Conservation (phyloP, 2,888 invertebrate species). For the Lithophane leautieri region DNA sequence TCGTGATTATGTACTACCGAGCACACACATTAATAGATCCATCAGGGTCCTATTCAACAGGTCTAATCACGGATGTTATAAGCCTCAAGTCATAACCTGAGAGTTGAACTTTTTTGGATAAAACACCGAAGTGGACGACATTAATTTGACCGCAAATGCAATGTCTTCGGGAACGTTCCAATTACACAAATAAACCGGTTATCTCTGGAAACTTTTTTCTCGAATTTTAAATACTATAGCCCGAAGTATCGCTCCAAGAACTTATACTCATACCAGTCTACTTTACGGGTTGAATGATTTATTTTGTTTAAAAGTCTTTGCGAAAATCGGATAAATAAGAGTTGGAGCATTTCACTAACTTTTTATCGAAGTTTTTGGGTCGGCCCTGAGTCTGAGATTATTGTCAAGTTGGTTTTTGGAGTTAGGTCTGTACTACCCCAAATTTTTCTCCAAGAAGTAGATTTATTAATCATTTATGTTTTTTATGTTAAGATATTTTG, state of each 20-base stretch:
- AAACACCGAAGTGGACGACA: slow-evolving; percentile 64
- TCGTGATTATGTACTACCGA: neutral
- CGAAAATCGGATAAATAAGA: slow-evolving; percentile 22
- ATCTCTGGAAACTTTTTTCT: slow-evolving; percentile 81
- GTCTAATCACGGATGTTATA: no score
- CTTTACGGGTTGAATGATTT: slow-evolving; percentile 80
- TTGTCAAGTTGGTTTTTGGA: slow-evolving; percentile 10
- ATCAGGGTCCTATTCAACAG: no score
- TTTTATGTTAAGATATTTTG: neutral
- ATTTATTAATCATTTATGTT: neutral
- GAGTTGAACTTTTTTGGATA: slow-evolving; percentile 2
- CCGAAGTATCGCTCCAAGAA: slow-evolving; percentile 69
- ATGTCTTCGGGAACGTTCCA: slow-evolving; percentile 83
- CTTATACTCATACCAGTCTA: slow-evolving; percentile 50
- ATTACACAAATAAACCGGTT: slow-evolving; percentile 85
- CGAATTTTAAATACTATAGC: slow-evolving; percentile 83
- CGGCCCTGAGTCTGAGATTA: neutral
- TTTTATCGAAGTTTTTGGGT: slow-evolving; percentile 8
- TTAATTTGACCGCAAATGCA: slow-evolving; percentile 75
- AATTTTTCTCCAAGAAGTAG: neutral
- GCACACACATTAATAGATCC: no score
- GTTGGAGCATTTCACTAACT: neutral
- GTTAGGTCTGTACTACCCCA: neutral
- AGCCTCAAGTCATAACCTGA: neutral
- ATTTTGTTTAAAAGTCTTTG: slow-evolving; percentile 67